phyloP scores from a whole-genome alignment of 2,797 vertebrate species.

The Thunnus albacares region DNA sequence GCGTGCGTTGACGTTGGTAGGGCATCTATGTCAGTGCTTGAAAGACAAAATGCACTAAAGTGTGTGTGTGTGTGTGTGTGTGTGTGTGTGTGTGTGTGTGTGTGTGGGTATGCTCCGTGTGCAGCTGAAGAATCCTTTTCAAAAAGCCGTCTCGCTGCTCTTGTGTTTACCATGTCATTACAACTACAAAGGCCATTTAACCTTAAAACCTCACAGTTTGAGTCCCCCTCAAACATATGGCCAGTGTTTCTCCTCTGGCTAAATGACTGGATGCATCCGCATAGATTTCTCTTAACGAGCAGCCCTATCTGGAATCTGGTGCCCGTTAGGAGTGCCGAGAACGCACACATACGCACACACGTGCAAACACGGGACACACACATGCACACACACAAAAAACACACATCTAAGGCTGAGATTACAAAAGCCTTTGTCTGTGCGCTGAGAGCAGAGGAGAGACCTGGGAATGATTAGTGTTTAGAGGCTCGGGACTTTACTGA shows the following conservation, averaged over 20 bases:
- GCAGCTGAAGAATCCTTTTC: conserved; percentile 79
- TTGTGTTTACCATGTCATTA: conserved; percentile 86
- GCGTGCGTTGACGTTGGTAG: conserved; percentile 51
- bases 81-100: conserved; percentile 35
- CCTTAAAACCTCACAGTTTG: conserved; percentile 87
- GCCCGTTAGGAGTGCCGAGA: conserved; percentile 84
- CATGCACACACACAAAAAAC: conserved; percentile 64
- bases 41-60: conserved; percentile 68
- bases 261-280: conserved; percentile 87
- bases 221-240: conserved; percentile 85
- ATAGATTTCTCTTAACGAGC: conserved; percentile 87
- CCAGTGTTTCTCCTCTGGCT: conserved; percentile 83
- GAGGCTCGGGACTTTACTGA: conserved; percentile 86
- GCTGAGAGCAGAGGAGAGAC: conserved; percentile 79
- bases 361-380: conserved; percentile 42
- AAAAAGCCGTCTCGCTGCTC: conserved; percentile 77
- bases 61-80: conserved; percentile 35
- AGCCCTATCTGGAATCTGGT: conserved; percentile 88
- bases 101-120: conserved; percentile 13
- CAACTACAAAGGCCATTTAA: conserved; percentile 88
- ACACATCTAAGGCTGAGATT: conserved; percentile 85
- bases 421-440: conserved; percentile 87
- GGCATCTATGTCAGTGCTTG: conserved; percentile 77
- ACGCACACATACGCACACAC: conserved; percentile 53
- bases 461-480: conserved; percentile 89